phyloP scores from a whole-genome alignment of 1,140 invertebrate genomes.

The Stratiolaelaps scimitus region DNA sequence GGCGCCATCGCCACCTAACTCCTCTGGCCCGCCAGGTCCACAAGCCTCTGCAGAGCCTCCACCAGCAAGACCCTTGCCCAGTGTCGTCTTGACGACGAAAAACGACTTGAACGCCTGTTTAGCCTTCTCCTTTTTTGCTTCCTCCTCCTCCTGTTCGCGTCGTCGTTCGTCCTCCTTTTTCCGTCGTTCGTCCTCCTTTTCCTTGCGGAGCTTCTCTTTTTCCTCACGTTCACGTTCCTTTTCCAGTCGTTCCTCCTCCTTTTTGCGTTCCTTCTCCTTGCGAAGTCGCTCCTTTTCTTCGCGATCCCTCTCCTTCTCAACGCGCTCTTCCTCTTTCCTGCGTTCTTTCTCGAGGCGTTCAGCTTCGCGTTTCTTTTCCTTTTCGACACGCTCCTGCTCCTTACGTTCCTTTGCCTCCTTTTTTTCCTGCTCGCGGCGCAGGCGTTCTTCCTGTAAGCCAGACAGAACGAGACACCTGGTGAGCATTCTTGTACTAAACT shows the following conservation, averaged over 20 bases:
- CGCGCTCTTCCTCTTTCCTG: neutral
- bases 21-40: too few relatives aligned
- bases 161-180: constrained; percentile 37
- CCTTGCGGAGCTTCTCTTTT: constrained; percentile 2
- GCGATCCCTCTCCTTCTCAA: constrained; percentile 3
- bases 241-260: neutral
- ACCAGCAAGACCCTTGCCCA: constrained; percentile 11
- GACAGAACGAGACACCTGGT: neutral
- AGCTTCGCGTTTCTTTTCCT: neutral
- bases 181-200: constrained; percentile 37
- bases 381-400: neutral
- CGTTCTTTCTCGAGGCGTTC: neutral
- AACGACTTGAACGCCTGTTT: constrained; percentile 39
- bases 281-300: neutral
- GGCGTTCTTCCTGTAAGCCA: constrained; percentile 5
- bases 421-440: constrained; percentile 5
- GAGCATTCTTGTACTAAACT: too few relatives aligned
- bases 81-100: constrained; percentile 34
- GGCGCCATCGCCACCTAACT: neutral
- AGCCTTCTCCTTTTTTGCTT: constrained; percentile 36
- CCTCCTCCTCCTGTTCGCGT: constrained; percentile 17
- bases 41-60: neutral
- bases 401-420: neutral
- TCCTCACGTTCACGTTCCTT: constrained; percentile 1
- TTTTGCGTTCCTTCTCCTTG: neutral